Evolutionary conservation across 2,113 vertebrate species (phyloP).

Genomic region (Poeciliopsis occidentalis): DNA sequence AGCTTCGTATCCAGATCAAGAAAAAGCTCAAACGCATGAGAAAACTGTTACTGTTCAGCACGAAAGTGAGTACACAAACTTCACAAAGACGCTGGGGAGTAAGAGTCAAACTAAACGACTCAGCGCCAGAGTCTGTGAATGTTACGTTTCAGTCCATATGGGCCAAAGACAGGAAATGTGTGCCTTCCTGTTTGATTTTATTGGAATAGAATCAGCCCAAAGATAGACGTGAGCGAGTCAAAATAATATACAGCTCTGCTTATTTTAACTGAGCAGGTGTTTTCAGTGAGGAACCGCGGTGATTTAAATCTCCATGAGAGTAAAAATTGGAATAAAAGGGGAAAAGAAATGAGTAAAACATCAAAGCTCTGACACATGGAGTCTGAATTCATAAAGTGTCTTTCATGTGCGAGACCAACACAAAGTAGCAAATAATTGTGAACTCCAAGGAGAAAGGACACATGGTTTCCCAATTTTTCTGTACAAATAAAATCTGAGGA

Average conservation of each 20-base stretch:
- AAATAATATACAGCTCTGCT: slow-evolving; percentile 60
- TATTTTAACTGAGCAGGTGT: slow-evolving; percentile 76
- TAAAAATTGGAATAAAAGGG: slow-evolving; percentile 8
- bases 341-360: slow-evolving; percentile 57
- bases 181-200: slow-evolving; percentile 63
- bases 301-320: slow-evolving; percentile 39
- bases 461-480: neutral
- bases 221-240: slow-evolving; percentile 37
- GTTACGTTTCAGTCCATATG: slow-evolving; percentile 44
- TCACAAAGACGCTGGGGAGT: slow-evolving; percentile 30
- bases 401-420: too few relatives aligned
- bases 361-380: slow-evolving; percentile 66
- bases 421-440: neutral
- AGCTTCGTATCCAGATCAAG: slow-evolving; percentile 68
- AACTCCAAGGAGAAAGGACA: neutral
- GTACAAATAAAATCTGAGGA: neutral
- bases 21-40: slow-evolving; percentile 45
- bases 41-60: slow-evolving; percentile 55
- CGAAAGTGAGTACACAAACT: slow-evolving; percentile 31
- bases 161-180: slow-evolving; percentile 53
- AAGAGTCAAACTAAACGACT: slow-evolving; percentile 38
- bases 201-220: slow-evolving; percentile 58
- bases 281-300: slow-evolving; percentile 58
- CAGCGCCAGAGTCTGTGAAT: slow-evolving; percentile 22
- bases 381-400: slow-evolving; percentile 54